Conservation (phyloP, 1,140 invertebrate species). For the Triops longicaudatus region DNA sequence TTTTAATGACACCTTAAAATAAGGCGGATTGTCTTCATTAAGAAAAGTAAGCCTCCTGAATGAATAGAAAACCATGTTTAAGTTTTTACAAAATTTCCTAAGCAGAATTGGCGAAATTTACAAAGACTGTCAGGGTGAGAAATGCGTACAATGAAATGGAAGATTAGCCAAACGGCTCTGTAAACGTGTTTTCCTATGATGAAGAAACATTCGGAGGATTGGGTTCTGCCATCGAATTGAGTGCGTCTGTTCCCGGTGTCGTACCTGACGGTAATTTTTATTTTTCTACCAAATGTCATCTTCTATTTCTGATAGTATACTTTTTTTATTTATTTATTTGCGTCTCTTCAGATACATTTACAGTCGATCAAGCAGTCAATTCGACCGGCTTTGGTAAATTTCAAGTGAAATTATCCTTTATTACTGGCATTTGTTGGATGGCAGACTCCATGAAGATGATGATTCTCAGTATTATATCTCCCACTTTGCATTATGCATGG, state of each 20-base stretch:
- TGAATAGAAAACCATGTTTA: no score
- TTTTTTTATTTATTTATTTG: neutral
- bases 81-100: no score
- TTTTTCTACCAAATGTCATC: no score
- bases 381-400: conserved; percentile 90
- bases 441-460: conserved; percentile 98
- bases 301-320: neutral
- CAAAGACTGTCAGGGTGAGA: neutral
- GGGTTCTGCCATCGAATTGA: conserved; percentile 35
- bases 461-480: conserved; percentile 84
- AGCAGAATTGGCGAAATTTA: neutral
- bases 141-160: conserved; percentile 3
- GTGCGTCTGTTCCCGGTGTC: conserved; percentile 34
- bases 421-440: conserved; percentile 88
- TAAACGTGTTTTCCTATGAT: neutral
- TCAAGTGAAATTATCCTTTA: conserved; percentile 80
- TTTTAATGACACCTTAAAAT: no score
- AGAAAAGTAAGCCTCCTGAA: no score
- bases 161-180: neutral
- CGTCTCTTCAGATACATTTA: conserved; percentile 68
- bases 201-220: conserved; percentile 22
- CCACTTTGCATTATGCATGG: conserved; percentile 89
- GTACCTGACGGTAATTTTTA: conserved; percentile 35
- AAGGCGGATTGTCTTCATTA: no score
- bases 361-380: conserved; percentile 91